These are phyloP conservation scores for Xenus cinereus DNA, from an alignment of 2,113 vertebrate species.

Conservation along the genomic window DNA sequence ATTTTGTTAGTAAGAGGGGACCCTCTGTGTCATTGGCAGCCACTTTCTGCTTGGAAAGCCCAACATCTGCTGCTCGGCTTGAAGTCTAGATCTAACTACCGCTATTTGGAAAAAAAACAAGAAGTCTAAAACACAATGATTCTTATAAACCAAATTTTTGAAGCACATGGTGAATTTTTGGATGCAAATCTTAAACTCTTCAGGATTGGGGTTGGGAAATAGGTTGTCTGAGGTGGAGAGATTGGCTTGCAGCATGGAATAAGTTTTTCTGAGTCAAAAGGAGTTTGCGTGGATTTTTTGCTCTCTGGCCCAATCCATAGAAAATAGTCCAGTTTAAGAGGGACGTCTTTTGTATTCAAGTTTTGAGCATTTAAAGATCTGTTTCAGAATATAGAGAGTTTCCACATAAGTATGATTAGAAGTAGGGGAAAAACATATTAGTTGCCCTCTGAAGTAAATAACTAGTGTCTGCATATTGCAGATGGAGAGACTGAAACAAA, in stretches of 20 bases:
- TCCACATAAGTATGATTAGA: neutral
- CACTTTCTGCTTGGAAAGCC: neutral
- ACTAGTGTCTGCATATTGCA: neutral
- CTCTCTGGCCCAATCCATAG: neutral
- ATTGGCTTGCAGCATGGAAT: neutral
- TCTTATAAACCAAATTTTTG: neutral
- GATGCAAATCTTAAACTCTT: neutral
- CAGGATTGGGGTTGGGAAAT: neutral
- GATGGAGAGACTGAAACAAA: neutral
- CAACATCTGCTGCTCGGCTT: slow-evolving; percentile 12
- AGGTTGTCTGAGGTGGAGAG: neutral
- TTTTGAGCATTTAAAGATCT: neutral
- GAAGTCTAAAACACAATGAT: neutral
- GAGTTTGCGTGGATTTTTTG: neutral
- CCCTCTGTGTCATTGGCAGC: neutral
- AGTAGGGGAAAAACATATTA: neutral
- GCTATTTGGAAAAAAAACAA: neutral
- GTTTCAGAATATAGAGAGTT: neutral
- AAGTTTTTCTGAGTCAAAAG: neutral
- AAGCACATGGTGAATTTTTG: neutral
- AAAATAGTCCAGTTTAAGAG: neutral
- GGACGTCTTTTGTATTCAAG: neutral
- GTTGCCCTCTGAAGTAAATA: neutral
- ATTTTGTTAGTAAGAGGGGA: neutral
- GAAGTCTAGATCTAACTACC: neutral